Evolutionary conservation across 2,797 vertebrate species (phyloP).

Genomic region (Gadopsis bispinosus): DNA sequence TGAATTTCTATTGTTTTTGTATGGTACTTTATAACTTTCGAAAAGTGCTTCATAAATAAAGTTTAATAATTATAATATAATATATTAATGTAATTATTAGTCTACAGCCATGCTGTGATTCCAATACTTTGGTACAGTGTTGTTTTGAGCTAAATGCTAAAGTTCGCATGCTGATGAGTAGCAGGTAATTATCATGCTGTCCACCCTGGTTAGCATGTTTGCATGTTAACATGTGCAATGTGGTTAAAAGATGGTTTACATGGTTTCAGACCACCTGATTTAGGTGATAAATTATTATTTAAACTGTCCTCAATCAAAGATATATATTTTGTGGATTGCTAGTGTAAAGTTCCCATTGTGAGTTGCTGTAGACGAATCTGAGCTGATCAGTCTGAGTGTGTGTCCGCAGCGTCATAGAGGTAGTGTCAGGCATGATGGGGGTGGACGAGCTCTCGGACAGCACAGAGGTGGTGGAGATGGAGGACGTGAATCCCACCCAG

Average conservation of each 20-base stretch:
- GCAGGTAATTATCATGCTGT: not conserved
- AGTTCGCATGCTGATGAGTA: not conserved
- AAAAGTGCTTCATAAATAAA: not conserved
- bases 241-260: not conserved
- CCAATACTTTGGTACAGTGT: not conserved
- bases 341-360: not conserved
- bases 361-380: not conserved
- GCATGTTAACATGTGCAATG: too few relatives aligned
- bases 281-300: not conserved
- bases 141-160: not conserved
- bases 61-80: not conserved
- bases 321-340: not conserved
- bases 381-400: conserved; percentile 16
- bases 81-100: not conserved
- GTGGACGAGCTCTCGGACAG: conserved; percentile 87
- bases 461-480: conserved; percentile 90
- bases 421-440: conserved; percentile 85
- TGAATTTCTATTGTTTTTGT: not conserved
- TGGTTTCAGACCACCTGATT: not conserved
- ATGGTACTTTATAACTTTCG: not conserved
- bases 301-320: not conserved
- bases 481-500: conserved; percentile 84
- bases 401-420: conserved; percentile 49
- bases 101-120: not conserved
- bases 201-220: not conserved